Evolutionary conservation across 1,140 invertebrate genomes (phyloP), one percentile per base, ranked within the genome.

Genomic region (Carposina sasakii): DNA sequence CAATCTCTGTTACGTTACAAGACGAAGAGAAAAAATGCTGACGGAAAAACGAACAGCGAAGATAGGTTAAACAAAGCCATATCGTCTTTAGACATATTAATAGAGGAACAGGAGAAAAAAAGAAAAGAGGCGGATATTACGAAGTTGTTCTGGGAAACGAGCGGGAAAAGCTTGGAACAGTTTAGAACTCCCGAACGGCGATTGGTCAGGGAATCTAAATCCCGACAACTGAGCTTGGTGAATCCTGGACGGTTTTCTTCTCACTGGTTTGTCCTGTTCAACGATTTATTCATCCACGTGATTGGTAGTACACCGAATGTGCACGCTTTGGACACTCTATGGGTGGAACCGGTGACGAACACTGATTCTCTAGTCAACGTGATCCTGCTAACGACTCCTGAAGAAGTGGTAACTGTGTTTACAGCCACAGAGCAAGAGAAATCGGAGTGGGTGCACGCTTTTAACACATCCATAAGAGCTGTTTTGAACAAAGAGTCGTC

Each of bases 211-310:
- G 94, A 96, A 62, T 95, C 94, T 2, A 89, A 90, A 52, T 84
- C 88, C 12, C 86, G 91, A 56, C 90, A 91, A 2, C 72, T 96
- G 9, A 88, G 88, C 52, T 74, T 95, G 46, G 79, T 88, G 6
- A 91, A 91, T 71, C 89, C 87, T 50, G 89, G 88, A 61, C 88
- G 87, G 58, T 94, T 90, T 81, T 84, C 89, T 40, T 88, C 89
- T 0, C 91, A 94, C 74, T 90, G 89, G 86, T 95, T 96, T 60
- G 87, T 94, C 58, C 77, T 94, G 13, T 88, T 94, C 37, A 91
- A 88, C 30, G 92, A 94, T 79, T 81, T 91, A 43, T 91, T 94
- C 52, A 88, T 93, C 46, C 92, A 94, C 63, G 85, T 92, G 9
- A 87, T 83, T 48, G 90, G 92, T 36, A 89, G 88, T 52, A 86